Evolutionary conservation across 2,113 vertebrate species (phyloP).

Genomic region (Osmerus mordax): DNA sequence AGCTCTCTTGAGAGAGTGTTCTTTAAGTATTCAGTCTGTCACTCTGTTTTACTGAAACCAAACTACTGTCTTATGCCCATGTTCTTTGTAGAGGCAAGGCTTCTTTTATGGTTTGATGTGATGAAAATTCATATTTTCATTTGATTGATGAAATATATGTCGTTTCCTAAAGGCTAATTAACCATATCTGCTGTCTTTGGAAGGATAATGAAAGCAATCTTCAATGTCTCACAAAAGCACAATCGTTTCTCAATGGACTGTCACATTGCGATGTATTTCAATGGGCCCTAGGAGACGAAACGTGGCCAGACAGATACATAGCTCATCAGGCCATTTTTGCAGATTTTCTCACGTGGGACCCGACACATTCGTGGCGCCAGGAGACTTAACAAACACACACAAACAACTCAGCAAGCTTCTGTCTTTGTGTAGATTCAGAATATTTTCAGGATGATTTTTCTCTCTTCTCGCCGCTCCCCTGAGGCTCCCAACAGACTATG

Average conservation of each 20-base stretch:
- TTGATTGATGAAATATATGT: too few relatives aligned
- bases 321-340: slow-evolving; percentile 31
- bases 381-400: slow-evolving; percentile 34
- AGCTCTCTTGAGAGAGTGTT: too few relatives aligned
- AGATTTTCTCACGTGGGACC: slow-evolving; percentile 42
- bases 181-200: slow-evolving; percentile 15
- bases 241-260: slow-evolving; percentile 13
- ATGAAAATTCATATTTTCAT: not conserved
- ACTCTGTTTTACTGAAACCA: too few relatives aligned
- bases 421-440: slow-evolving; percentile 9
- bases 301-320: slow-evolving; percentile 12
- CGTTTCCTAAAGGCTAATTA: not conserved
- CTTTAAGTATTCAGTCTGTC: too few relatives aligned
- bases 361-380: slow-evolving; percentile 41
- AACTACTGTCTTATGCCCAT: too few relatives aligned
- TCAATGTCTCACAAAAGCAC: slow-evolving; percentile 8
- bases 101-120: too few relatives aligned
- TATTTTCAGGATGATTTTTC: slow-evolving; percentile 43
- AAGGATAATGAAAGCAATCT: slow-evolving; percentile 2
- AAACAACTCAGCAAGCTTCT: slow-evolving; percentile 38
- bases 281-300: slow-evolving; percentile 24
- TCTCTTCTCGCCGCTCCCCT: not conserved
- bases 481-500: slow-evolving; percentile 27
- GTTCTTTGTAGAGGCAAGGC: too few relatives aligned
- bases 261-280: slow-evolving; percentile 8